Percentiles rank a stretch among this genome's conserved stretches.
Evolutionary conservation across 2,797 vertebrate species (phyloP).

Genomic region (Sciurus vulgaris): DNA sequence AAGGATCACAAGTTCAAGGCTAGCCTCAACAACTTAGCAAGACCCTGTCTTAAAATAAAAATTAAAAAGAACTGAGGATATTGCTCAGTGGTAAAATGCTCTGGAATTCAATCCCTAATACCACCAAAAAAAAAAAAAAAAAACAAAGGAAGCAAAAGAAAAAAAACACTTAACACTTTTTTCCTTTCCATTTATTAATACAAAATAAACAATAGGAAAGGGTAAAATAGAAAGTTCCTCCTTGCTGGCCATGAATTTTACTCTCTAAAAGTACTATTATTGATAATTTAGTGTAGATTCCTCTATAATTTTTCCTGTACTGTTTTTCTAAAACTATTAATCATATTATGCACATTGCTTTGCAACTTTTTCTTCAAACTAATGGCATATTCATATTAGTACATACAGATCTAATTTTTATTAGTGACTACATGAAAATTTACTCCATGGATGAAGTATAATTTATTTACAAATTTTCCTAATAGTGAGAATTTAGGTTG

Average conservation of each 20-base stretch:
- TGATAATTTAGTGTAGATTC: background rate
- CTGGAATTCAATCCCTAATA: no score
- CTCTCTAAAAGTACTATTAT: background rate
- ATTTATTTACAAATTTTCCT: conserved; percentile 42
- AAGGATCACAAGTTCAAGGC: no score
- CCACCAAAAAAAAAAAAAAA: no score
- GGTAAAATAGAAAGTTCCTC: background rate
- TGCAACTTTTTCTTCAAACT: conserved; percentile 25
- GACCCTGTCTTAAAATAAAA: no score
- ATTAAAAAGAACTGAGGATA: no score
- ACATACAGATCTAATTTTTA: background rate
- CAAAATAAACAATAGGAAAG: conserved; percentile 12
- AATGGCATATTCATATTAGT: background rate
- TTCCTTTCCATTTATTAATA: background rate
- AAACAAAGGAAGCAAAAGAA: no score
- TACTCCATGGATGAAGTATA: background rate
- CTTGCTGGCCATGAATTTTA: background rate
- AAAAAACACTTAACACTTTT: background rate
- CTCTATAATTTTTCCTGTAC: background rate
- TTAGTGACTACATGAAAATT: conserved; percentile 40
- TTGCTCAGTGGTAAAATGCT: no score
- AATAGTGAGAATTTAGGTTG: background rate
- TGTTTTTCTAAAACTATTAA: background rate
- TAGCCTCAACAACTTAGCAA: no score
- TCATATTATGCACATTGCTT: background rate